phyloP scores from a whole-genome alignment of 2,888 invertebrate genomes.

The Drosophila borealis region DNA sequence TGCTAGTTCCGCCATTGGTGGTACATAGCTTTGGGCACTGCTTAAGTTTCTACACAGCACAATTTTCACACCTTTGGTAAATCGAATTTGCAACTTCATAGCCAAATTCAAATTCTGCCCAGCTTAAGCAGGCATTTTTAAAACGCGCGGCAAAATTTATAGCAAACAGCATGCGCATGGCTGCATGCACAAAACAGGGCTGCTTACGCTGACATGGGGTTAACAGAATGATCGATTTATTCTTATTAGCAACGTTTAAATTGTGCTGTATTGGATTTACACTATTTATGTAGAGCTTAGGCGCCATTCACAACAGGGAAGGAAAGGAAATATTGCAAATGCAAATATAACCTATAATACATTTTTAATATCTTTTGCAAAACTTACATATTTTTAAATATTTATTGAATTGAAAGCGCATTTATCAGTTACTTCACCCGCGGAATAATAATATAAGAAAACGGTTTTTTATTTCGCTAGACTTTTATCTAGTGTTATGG shows the following conservation, averaged over 20 bases:
- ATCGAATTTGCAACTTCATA: neutral
- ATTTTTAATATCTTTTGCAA: too few relatives aligned
- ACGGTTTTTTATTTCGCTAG: too few relatives aligned
- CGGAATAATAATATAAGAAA: neutral
- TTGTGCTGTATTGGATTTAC: neutral
- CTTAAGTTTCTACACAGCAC: too few relatives aligned
- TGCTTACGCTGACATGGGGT: neutral
- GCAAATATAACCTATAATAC: too few relatives aligned
- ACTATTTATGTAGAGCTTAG: neutral
- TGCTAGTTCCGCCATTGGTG: neutral
- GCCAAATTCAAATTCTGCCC: neutral
- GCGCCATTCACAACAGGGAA: too few relatives aligned
- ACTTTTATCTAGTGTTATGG: too few relatives aligned
- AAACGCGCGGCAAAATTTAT: slow-evolving; percentile 10
- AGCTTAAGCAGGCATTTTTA: neutral
- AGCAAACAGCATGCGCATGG: slow-evolving; percentile 5
- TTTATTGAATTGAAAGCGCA: neutral
- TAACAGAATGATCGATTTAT: slow-evolving; percentile 8
- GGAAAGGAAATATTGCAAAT: too few relatives aligned
- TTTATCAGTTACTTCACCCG: neutral
- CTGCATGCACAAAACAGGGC: neutral
- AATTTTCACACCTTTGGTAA: neutral
- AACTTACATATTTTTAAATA: neutral
- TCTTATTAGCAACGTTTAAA: neutral
- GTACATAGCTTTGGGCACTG: neutral